Base-by-base conservation (phyloP, 2,797 vertebrate genomes). In the Sorex maritimensis region DNA sequence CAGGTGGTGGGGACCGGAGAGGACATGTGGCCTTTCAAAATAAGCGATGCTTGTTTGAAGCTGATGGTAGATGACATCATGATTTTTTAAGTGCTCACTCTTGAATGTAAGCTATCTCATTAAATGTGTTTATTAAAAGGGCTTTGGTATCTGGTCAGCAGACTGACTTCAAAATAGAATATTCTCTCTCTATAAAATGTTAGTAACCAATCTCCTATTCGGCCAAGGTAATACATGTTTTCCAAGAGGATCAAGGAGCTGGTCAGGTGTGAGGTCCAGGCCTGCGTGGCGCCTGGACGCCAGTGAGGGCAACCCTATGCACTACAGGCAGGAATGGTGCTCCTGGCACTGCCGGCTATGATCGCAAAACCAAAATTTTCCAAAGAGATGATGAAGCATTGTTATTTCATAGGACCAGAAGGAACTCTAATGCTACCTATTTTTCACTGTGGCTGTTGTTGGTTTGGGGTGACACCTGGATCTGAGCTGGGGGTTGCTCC, bases 51-150 rank as follows among this genome's bases (percentile, higher is more conserved):
- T 72, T 85, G 55, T 68, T 92, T 93, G 77, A 91, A 94, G 15
- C 67, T 82, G 49, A 23, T 71, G 28, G 67, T 26, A 92, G 28
- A 41, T 46, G 83, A 13, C 44, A 80, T 65, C 79, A 92, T 93
- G 23, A 69, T 74, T 73, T 86, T 93, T 30, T 1, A n/a, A 95
- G 79, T 82, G 17, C 83, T 96, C 85, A 83, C 30, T 91, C 63
- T 93, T 77, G 65, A n/a, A 74, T 44, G 1, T 44, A 72, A 72
- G 19, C 38, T 81, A 90, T 49, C 80, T 71, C 73, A 91, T 78
- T 72, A 52, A 75, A 80, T 78, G 63, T 19, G 0, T 73, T 34
- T 26, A 41, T 38, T 55, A 80, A 71, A 72, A 9, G 38, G 69
- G 4, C 24, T 65, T 34, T 72, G 69, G 30, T 21, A 72, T 72